Evolutionary conservation across 2,888 invertebrate genomes (phyloP).

Genomic region (Papilio elwesi): DNA sequence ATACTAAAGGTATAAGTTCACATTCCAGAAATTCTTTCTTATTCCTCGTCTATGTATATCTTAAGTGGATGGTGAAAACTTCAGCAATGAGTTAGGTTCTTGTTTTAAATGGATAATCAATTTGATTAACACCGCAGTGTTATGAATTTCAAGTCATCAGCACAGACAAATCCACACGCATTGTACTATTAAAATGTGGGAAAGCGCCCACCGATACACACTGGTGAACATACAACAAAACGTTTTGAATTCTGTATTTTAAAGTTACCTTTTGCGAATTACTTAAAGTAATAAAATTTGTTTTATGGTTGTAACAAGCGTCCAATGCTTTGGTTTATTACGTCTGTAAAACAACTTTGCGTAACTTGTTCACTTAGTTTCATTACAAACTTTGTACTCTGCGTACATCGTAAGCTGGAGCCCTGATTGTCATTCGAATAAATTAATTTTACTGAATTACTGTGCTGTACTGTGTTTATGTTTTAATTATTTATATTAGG

Average conservation of each 20-base stretch:
- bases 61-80: too few species aligned
- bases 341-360: slow-evolving; percentile 11
- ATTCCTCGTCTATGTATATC: too few species aligned
- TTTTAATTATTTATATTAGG: background rate
- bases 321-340: slow-evolving; percentile 22
- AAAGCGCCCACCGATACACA: too few species aligned
- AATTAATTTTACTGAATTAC: background rate
- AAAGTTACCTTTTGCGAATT: background rate
- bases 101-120: too few species aligned
- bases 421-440: background rate
- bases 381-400: slow-evolving; percentile 25
- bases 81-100: background rate
- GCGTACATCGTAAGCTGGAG: background rate
- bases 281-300: slow-evolving; percentile 7
- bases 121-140: too few species aligned
- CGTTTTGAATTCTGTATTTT: background rate
- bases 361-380: slow-evolving; percentile 33
- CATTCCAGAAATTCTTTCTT: too few species aligned
- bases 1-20: too few species aligned
- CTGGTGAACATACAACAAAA: too few species aligned
- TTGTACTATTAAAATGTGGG: too few species aligned
- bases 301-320: slow-evolving; percentile 5
- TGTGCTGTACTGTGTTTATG: background rate
- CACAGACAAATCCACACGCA: background rate
- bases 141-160: background rate